phyloP scores from a whole-genome alignment of 2,888 invertebrate genomes.

The Alentia gelatinosa region DNA sequence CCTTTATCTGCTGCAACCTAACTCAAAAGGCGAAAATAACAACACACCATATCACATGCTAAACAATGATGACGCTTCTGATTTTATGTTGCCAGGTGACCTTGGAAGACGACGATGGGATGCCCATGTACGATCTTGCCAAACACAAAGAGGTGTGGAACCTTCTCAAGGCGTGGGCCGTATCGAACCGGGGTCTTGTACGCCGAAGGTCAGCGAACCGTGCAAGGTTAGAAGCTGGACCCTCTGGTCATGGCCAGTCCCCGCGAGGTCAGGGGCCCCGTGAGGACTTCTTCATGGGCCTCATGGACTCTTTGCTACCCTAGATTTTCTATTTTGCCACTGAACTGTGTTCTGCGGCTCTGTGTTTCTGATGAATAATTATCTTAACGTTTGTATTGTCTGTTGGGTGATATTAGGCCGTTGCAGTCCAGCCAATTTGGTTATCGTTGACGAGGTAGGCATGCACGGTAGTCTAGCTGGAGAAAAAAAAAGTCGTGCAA shows the following conservation, averaged over 20 bases:
- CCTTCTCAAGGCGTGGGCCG: slow-evolving; percentile 55
- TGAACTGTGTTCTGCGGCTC: background rate
- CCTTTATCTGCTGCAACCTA: no score
- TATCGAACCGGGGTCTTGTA: slow-evolving; percentile 34
- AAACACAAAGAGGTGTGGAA: slow-evolving; percentile 57
- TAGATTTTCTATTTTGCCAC: background rate
- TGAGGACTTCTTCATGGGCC: slow-evolving; percentile 45
- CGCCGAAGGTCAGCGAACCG: background rate
- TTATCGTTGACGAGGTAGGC: no score
- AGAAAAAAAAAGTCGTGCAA: background rate
- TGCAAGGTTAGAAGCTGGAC: background rate
- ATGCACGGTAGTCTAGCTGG: background rate
- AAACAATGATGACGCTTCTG: no score
- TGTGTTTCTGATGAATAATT: background rate
- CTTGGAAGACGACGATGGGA: slow-evolving; percentile 48
- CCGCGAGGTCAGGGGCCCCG: background rate
- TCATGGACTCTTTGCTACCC: slow-evolving; percentile 42
- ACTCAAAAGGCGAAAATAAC: no score
- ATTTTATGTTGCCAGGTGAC: slow-evolving; percentile 50
- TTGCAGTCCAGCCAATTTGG: background rate
- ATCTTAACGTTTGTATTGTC: background rate
- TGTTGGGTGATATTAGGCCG: background rate
- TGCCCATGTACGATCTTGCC: slow-evolving; percentile 55
- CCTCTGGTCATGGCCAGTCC: slow-evolving; percentile 44
- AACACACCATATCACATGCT: no score